Base-by-base conservation (phyloP, 2,888 invertebrate species). In the Brachyopa scutellaris region DNA sequence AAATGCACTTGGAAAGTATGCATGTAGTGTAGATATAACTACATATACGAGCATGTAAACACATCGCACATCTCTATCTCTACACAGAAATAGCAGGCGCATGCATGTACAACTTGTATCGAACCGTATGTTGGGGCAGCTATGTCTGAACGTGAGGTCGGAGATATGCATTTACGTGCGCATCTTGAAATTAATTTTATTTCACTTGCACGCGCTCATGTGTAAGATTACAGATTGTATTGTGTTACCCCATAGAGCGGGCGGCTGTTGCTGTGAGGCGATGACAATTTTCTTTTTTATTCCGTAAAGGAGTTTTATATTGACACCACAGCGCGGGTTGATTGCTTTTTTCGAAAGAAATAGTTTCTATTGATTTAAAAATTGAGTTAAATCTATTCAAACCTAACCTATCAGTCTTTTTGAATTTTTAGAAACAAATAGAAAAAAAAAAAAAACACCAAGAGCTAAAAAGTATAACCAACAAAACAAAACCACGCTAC, bases 171-270 rank as follows among this genome's bases (percentile, higher is more conserved):
- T 76, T 67, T 74, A 64, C 67, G 69, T 76, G 80, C 77, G 66
- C 77, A 55, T 70, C 70, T 77, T 45, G 61, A 66, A 77, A 77
- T 82, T 82, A 82, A 82, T 82, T 82, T 82, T 49, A 77, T 66
- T 82, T 82, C 70, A 61, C 70, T 82, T 82, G 82, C 82, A 82
- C 82, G 82, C 82, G 82, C 77, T 82, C 77, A 77, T 77, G 82
- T 77, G 82, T 77, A 66, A 77, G 82, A 82, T 77, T 59, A 72
- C 59, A 67, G 82, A 77, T 61, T 42, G 42, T 72, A 38, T 61
- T 66, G 70, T 77, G 59, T 55, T 82, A 72, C 77, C 77, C 77
- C 77, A 77, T 77, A 77, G 70, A 82, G 82, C 64, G 77, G 57
- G 53, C 49, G 49, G 59, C 38, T 15, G 19, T 9, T n/a, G 29